Evolutionary conservation across 2,888 invertebrate species (phyloP).

Genomic region (Sinotaia quadrata): DNA sequence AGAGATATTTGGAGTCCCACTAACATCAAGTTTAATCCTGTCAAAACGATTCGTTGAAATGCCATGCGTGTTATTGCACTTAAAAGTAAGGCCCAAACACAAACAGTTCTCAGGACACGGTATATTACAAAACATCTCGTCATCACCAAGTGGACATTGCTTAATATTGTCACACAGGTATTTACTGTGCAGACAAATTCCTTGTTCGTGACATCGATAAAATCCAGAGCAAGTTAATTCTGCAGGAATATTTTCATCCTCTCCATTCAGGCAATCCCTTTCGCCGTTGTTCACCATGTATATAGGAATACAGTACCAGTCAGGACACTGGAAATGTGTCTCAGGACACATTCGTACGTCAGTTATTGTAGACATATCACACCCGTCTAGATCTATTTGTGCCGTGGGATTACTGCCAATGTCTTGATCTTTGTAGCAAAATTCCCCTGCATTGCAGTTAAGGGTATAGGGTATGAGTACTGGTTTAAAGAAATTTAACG

Average conservation of each 20-base stretch:
- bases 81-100: conserved; percentile 11
- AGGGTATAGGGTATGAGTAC: no score
- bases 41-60: not conserved
- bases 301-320: conserved; percentile 21
- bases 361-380: not conserved
- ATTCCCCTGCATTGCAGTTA: no score
- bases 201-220: conserved; percentile 25
- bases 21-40: conserved; percentile 21
- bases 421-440: no score
- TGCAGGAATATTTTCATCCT: conserved; percentile 21
- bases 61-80: not conserved
- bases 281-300: conserved; percentile 21
- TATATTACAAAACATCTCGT: conserved; percentile 28
- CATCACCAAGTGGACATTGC: conserved; percentile 33
- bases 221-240: conserved; percentile 25
- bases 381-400: conserved; percentile 12
- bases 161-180: conserved; percentile 32
- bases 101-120: conserved; percentile 12
- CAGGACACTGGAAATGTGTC: conserved; percentile 5
- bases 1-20: not conserved
- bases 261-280: conserved; percentile 23
- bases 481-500: no score
- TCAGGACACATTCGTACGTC: not conserved
- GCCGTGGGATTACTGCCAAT: not conserved
- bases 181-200: conserved; percentile 27